These are phyloP conservation scores for Synergus gifuensis DNA, from an alignment of 2,888 invertebrate species.

Conservation along the genomic window DNA sequence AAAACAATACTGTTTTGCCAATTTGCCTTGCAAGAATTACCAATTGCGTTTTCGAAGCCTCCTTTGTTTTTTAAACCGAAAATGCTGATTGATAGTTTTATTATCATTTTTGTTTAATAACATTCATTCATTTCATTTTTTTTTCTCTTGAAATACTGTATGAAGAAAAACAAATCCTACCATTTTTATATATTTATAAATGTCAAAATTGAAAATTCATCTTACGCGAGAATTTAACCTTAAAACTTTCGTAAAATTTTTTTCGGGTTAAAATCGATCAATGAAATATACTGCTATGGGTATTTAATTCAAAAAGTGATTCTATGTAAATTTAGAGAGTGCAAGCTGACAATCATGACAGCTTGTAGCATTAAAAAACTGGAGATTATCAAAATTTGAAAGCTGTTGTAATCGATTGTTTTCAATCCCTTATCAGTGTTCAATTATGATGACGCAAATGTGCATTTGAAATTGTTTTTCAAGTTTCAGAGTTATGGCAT, in stretches of 20 bases:
- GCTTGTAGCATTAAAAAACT: too few relatives aligned
- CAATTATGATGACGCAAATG: neutral
- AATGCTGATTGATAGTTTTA: neutral
- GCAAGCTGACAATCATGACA: too few relatives aligned
- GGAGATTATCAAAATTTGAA: too few relatives aligned
- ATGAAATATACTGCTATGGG: too few relatives aligned
- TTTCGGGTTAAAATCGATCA: neutral
- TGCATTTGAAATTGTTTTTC: neutral
- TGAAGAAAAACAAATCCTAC: neutral
- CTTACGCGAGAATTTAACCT: neutral
- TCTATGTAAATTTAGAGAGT: too few relatives aligned
- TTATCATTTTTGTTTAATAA: neutral
- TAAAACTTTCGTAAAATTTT: neutral
- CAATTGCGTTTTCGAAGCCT: neutral
- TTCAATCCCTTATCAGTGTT: too few relatives aligned
- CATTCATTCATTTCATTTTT: neutral
- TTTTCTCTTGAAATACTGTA: neutral
- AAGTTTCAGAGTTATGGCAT: constrained; percentile 72
- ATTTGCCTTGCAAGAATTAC: too few relatives aligned
- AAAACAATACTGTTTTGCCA: too few relatives aligned
- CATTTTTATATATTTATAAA: neutral
- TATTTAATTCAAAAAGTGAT: too few relatives aligned
- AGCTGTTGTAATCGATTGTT: too few relatives aligned
- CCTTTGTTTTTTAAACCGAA: neutral
- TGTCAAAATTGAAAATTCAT: neutral